phyloP scores from a whole-genome alignment of 2,888 invertebrate species.

The Nymphalis polychloros region DNA sequence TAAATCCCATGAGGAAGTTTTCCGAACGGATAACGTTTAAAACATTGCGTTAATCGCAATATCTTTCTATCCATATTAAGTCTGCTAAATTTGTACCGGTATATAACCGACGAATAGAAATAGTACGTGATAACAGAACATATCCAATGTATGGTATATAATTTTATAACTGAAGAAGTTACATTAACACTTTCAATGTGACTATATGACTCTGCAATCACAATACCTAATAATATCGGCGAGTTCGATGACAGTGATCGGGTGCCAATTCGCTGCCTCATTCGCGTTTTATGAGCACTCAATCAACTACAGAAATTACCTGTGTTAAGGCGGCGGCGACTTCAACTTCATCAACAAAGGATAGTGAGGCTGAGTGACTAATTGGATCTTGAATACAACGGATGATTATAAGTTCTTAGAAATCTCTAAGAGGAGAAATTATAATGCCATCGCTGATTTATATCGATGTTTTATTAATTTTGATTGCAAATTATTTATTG shows the following conservation, averaged over 20 bases:
- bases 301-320: constrained; percentile 47
- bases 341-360: constrained; percentile 39
- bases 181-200: constrained; percentile 1
- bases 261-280: constrained; percentile 44
- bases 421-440: constrained; percentile 15
- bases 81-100: too few relatives aligned
- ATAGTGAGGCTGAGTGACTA: constrained; percentile 31
- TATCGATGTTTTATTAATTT: constrained; percentile 9
- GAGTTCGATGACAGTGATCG: constrained; percentile 43
- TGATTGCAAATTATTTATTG: background rate
- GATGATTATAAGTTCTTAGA: constrained; percentile 27
- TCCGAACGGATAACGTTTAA: too few relatives aligned
- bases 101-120: too few relatives aligned
- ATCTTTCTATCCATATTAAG: too few relatives aligned
- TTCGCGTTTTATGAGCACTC: constrained; percentile 47
- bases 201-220: constrained; percentile 27
- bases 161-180: background rate
- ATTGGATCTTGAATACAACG: constrained; percentile 33
- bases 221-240: constrained; percentile 36
- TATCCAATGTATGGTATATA: background rate
- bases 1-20: too few relatives aligned
- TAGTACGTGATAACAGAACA: too few relatives aligned
- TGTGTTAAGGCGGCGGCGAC: constrained; percentile 34
- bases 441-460: constrained; percentile 5
- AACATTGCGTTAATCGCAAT: too few relatives aligned